A percentile compares a stretch with the other conserved stretches of the same genome.
Conservation (phyloP, 2,888 invertebrate genomes). For the Uropetala carovei region DNA sequence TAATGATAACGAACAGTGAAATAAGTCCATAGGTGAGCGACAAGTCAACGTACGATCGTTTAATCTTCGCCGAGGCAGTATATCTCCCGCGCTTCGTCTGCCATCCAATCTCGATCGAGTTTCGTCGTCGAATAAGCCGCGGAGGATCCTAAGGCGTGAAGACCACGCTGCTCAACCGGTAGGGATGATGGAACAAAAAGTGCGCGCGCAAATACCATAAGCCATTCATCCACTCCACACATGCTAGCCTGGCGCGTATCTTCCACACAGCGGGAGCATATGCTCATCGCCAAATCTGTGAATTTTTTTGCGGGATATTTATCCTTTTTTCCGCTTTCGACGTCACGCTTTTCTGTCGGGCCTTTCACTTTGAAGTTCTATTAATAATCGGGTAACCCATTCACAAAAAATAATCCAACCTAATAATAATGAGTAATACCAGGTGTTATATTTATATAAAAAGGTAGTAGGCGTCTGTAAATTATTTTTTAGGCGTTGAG, state of each 20-base stretch:
- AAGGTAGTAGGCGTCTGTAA: no score
- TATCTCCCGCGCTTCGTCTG: constrained; percentile 11
- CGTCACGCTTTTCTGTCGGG: no score
- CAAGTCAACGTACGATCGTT: constrained; percentile 45
- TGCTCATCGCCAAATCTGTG: neutral
- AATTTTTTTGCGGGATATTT: no score
- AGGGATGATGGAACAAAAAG: neutral
- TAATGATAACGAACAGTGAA: neutral
- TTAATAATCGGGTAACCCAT: no score
- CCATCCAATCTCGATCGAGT: constrained; percentile 48
- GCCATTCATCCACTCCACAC: constrained; percentile 10
- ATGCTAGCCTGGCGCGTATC: neutral
- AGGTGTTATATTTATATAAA: no score
- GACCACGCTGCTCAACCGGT: neutral
- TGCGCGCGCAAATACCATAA: neutral
- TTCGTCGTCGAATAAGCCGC: constrained; percentile 39
- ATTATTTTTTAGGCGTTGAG: no score
- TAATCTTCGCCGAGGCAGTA: constrained; percentile 37
- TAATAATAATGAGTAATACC: no score
- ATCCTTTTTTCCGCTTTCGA: no score
- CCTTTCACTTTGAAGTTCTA: no score
- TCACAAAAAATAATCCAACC: no score
- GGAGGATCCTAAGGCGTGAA: neutral
- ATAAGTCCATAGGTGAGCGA: neutral
- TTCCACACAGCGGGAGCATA: neutral